These are phyloP conservation scores for Caenorhabditis becei DNA, from an alignment of 2,888 invertebrate species.

Conservation along the genomic window DNA sequence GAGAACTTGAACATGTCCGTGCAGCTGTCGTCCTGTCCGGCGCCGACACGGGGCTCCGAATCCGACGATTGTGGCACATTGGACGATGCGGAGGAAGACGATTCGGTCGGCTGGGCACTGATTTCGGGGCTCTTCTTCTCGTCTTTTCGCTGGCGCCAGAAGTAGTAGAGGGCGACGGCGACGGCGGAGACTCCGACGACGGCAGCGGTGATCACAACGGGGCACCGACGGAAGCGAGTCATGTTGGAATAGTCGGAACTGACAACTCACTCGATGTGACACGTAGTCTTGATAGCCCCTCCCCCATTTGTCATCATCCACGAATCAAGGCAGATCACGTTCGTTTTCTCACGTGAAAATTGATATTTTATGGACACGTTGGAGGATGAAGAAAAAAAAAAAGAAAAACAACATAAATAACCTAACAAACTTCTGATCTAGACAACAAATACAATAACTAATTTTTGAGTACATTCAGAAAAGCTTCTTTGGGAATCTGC, in stretches of 20 bases:
- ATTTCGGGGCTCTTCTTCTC: background rate
- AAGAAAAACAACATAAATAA: conserved; percentile 2
- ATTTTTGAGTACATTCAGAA: conserved; percentile 85
- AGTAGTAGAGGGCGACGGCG: conserved; percentile 22
- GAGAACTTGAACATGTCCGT: conserved; percentile 35
- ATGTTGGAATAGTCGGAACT: too few relatives aligned
- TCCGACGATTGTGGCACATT: background rate
- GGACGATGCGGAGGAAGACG: background rate
- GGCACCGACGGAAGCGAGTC: conserved; percentile 43
- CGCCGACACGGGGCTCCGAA: conserved; percentile 8
- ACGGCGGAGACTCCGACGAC: conserved; percentile 38
- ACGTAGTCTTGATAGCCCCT: background rate
- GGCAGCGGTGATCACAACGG: conserved; percentile 23
- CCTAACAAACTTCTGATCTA: background rate
- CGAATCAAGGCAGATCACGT: background rate
- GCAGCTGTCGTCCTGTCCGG: background rate
- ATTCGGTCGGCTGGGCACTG: background rate
- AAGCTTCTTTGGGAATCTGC: conserved; percentile 92
- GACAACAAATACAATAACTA: conserved; percentile 20
- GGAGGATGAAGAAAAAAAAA: background rate
- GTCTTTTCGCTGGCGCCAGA: conserved; percentile 24
- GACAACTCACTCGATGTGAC: background rate
- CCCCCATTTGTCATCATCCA: background rate
- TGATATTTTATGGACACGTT: background rate
- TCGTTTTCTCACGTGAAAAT: background rate